These are phyloP conservation scores for Lamellibrachia luymesi DNA, from an alignment of 1,140 invertebrate genomes.

Conservation along the genomic window DNA sequence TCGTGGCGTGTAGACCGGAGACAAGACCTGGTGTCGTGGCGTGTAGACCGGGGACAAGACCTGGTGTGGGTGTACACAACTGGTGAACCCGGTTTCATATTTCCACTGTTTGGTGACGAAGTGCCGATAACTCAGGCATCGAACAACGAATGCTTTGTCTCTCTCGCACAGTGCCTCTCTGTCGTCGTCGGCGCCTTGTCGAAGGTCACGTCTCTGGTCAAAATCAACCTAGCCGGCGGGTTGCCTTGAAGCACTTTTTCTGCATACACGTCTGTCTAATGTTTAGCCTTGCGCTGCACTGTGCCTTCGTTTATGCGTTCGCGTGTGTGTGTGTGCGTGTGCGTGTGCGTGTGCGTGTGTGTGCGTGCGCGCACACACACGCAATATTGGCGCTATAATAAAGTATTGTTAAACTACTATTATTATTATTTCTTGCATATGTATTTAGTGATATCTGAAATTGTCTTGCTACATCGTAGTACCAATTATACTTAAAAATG, in stretches of 20 bases:
- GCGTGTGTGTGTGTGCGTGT: background rate
- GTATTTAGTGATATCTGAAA: too few relatives aligned
- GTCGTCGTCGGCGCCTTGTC: background rate
- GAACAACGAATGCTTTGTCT: background rate
- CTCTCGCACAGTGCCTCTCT: background rate
- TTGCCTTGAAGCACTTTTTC: background rate
- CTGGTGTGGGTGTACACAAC: background rate
- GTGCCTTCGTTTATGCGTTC: background rate
- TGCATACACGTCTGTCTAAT: background rate
- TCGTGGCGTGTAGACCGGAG: background rate
- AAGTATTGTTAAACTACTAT: too few relatives aligned
- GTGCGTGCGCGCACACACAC: background rate
- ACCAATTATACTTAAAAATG: too few relatives aligned
- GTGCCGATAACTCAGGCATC: background rate
- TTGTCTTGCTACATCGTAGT: too few relatives aligned
- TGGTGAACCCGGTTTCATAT: background rate
- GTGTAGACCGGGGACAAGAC: background rate
- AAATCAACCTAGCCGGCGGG: background rate
- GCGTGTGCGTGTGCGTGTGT: background rate
- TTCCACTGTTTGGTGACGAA: background rate
- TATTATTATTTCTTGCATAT: too few relatives aligned
- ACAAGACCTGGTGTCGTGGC: too few relatives aligned
- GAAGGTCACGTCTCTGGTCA: background rate
- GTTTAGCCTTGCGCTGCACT: background rate
- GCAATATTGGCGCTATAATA: too few relatives aligned